Percentiles rank a stretch among this genome's conserved stretches.
These are phyloP conservation scores for Petrocephalus microphthalmus DNA, from an alignment of 2,113 vertebrate species.

Conservation along the genomic window DNA sequence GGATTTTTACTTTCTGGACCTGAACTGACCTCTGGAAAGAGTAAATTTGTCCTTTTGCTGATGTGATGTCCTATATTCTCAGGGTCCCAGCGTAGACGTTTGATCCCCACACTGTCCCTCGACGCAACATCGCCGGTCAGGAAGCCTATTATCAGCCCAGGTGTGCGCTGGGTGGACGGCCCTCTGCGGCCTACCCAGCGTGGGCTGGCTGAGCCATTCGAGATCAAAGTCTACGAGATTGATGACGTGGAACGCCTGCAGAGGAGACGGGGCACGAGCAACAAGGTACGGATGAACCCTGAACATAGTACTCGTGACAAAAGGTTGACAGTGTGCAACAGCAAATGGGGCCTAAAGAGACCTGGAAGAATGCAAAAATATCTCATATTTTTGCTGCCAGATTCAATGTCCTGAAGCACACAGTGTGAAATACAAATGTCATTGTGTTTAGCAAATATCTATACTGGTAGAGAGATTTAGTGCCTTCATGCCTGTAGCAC, in stretches of 20 bases:
- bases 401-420: neutral
- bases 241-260: conserved; percentile 92
- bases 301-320: neutral
- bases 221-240: conserved; percentile 98
- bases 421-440: neutral
- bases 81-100: conserved; percentile 87
- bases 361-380: neutral
- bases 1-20: neutral
- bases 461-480: neutral
- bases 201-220: conserved; percentile 76
- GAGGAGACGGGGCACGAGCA: conserved; percentile 65
- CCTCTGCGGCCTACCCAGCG: conserved; percentile 72
- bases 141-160: conserved; percentile 70
- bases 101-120: conserved; percentile 81
- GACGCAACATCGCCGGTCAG: conserved; percentile 75
- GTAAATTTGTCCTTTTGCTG: neutral
- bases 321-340: neutral
- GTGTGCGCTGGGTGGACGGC: conserved; percentile 91
- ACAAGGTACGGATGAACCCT: conserved; percentile 68
- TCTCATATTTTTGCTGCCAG: neutral
- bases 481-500: neutral
- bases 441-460: neutral
- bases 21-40: neutral
- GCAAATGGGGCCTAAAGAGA: neutral
- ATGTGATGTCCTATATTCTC: neutral